Base-by-base conservation (phyloP, 2,113 vertebrate genomes). In the Forbesichthys papilliferus region DNA sequence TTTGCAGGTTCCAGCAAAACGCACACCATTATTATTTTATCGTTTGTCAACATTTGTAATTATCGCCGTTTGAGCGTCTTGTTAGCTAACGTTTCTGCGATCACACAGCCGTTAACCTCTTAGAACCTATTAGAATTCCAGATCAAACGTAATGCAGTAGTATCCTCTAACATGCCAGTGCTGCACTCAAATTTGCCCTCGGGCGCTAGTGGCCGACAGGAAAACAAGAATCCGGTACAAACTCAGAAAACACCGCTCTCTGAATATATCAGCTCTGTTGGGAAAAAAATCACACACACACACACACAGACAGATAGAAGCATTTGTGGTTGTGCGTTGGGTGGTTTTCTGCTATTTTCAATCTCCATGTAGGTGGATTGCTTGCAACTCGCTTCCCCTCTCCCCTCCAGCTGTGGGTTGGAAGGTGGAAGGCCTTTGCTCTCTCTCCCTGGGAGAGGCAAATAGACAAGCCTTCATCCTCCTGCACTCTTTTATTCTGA, bases 401-500 rank as follows among this genome's bases (percentile, higher is more conserved):
- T 67, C 64, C 56, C 77, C 71, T 54, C 54, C 77, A 68, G 79
- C 81, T 78, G 88, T 79, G 83, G 73, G 80, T 7, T 71, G 81
- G 36, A 46, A 69, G 66, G 62, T 48, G 58, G 9, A 49, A 66
- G 78, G 68, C 83, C 80, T 83, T 84, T 73, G 76, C 81, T 80
- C 81, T 56, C 72, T 55, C 51, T 63, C 52, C 11, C 56, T 1
- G 73, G 79, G 69, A 58, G 64, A 84, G 62, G 78, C 69, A n/a
- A 61, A 61, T 61, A 75, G 42, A 66, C 46, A 11, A 52, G 76
- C 78, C 81, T 84, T 87, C 81, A 84, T 84, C 83, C 80, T 81
- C 87, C 87, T 71, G 84, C 84, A 33, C 79, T 58, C 75, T 55
- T 42, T 42, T 42, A 20, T 78, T 80, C 79, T 86, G 89, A 87